A percentile compares a stretch with the other conserved stretches of the same genome.
Evolutionary conservation across 2,113 vertebrate species (phyloP).

Genomic region (Chionodraco myersi): DNA sequence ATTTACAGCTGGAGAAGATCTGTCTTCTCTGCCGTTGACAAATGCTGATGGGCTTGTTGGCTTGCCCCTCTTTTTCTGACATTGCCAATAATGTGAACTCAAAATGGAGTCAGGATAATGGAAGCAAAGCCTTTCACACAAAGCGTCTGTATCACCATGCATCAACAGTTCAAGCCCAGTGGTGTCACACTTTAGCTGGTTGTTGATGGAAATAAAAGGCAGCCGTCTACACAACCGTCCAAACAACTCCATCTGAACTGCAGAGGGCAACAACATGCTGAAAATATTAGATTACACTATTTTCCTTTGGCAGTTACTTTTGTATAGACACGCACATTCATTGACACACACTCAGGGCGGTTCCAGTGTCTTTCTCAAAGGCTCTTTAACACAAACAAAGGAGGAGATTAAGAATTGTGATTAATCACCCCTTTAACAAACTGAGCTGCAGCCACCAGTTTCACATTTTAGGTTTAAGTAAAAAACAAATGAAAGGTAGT

Average conservation of each 20-base stretch:
- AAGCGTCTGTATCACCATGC: slow-evolving; percentile 7
- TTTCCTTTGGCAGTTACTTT: not conserved
- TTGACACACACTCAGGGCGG: too few species aligned
- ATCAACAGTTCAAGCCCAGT: slow-evolving; percentile 3
- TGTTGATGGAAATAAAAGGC: slow-evolving; percentile 1
- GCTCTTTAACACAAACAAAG: not conserved
- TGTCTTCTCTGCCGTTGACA: slow-evolving; percentile 2
- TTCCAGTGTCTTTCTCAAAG: not conserved
- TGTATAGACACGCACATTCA: not conserved
- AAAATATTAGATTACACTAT: not conserved
- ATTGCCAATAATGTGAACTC: slow-evolving; percentile 17
- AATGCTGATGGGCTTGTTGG: slow-evolving; percentile 29
- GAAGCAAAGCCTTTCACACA: slow-evolving; percentile 5
- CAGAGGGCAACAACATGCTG: not conserved
- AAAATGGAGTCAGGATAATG: slow-evolving; percentile 11
- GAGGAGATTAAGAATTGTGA: not conserved
- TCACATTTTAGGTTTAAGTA: not conserved
- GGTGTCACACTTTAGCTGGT: slow-evolving; percentile 4
- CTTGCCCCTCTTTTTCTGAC: slow-evolving; percentile 1
- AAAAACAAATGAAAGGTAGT: not conserved
- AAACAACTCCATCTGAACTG: not conserved
- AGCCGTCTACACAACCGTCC: not conserved
- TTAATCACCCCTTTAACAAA: not conserved
- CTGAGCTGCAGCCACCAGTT: not conserved
- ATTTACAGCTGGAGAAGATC: slow-evolving; percentile 1